phyloP scores from a whole-genome alignment of 2,113 vertebrate species.

The Progne subis region DNA sequence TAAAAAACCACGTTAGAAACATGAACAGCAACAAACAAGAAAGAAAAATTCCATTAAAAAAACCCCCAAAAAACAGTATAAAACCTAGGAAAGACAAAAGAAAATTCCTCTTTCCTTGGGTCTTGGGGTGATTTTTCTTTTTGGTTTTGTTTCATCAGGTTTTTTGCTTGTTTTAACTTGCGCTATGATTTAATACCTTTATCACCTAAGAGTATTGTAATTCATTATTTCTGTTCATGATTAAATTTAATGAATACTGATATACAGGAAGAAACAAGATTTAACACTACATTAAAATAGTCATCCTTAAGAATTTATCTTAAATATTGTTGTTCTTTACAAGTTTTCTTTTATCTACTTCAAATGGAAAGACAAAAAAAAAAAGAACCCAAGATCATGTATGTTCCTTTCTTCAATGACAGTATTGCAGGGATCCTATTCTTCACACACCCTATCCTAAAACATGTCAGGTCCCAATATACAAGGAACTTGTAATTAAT shows the following conservation, averaged over 20 bases:
- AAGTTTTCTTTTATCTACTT: not conserved
- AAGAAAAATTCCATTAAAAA: not conserved
- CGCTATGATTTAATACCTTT: not conserved
- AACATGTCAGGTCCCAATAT: not conserved
- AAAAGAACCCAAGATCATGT: not conserved
- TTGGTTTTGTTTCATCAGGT: not conserved
- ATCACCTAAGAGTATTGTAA: not conserved
- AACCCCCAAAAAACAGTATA: not conserved
- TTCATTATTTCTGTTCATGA: not conserved
- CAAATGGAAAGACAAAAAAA: not conserved
- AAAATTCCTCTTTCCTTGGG: not conserved
- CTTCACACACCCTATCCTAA: not conserved
- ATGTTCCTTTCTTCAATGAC: not conserved
- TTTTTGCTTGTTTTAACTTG: not conserved
- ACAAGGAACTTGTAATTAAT: not conserved
- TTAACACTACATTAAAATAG: not conserved
- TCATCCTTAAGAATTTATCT: not conserved
- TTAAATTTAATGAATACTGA: not conserved
- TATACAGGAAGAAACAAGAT: not conserved
- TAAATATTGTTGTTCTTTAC: not conserved
- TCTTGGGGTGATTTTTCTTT: not conserved
- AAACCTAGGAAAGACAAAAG: not conserved
- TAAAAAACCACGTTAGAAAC: constrained; percentile 30
- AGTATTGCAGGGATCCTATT: not conserved
- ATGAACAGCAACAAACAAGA: not conserved